A percentile compares a stretch with the other conserved stretches of the same genome.
These are phyloP conservation scores for Cancer borealis DNA, from an alignment of 2,888 invertebrate genomes.

Conservation along the genomic window DNA sequence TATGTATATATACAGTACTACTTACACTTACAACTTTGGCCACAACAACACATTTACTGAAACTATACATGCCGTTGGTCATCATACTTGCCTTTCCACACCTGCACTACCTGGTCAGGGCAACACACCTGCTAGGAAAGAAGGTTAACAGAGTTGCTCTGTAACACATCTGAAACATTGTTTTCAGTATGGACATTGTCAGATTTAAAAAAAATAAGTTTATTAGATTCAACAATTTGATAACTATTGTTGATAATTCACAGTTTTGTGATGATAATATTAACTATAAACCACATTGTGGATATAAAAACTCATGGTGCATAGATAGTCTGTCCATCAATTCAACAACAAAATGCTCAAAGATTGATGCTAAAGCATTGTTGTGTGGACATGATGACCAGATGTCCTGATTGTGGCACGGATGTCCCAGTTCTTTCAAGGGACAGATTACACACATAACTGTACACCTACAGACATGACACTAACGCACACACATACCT, in stretches of 20 bases:
- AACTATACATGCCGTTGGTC: neutral
- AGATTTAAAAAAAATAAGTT: neutral
- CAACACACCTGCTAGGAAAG: neutral
- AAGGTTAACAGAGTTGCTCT: neutral
- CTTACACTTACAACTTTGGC: neutral
- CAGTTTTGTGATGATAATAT: too few relatives aligned
- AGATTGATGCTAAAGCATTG: neutral
- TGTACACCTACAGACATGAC: neutral
- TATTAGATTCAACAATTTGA: neutral
- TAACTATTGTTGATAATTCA: neutral
- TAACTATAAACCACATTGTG: too few relatives aligned
- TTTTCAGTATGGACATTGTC: neutral
- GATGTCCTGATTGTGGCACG: neutral
- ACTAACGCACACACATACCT: neutral
- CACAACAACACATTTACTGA: neutral
- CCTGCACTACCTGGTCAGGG: neutral
- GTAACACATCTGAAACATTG: neutral
- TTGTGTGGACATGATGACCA: neutral
- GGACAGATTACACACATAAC: neutral
- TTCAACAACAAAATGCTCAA: neutral
- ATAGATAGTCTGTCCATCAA: neutral
- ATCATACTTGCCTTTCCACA: neutral
- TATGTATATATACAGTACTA: neutral
- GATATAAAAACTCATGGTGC: neutral
- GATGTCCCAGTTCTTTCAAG: neutral